Evolutionary conservation across 2,888 invertebrate genomes (phyloP), one percentile per base, ranked within the genome.

Genomic region (Phengaris alcon): DNA sequence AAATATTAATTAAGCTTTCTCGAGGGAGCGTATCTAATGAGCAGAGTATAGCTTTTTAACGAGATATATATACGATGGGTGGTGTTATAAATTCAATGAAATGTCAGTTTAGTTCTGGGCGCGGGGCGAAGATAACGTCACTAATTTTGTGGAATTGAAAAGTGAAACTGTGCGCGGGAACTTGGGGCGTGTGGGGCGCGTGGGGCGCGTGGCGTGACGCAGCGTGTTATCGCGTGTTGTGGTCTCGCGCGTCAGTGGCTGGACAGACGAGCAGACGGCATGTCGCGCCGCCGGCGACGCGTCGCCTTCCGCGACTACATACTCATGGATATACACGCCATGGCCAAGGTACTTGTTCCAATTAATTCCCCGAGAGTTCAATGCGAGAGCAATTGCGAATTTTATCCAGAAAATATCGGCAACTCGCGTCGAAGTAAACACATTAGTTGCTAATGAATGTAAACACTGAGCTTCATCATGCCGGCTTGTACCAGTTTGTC

Each of bases 241-340:
- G 59, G 74, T 75, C 70, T 54, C 72, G 76, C 48, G 77, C 81
- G 84, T 81, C 87, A 90, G 91, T 90, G 82, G 85, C 86, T 87
- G 88, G 82, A 81, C 85, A 82, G 82, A 78, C 85, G 88, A 81
- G 75, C 76, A 79, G 80, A 79, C 81, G 89, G 86, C 87, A 85
- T 90, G 91, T 92, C 91, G 85, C 90, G 91, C 75, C 90, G 90
- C 78, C 89, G 90, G 78, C 90, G 91, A 78, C 92, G 91, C 85
- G 92, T 92, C 85, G 90, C 88, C 75, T 92, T 91, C 77, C 89
- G 91, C 87, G 92, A 93, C 84, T 93, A 93, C 84, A 84, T 90
- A 81, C 91, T 90, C 57, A 89, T 93, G 90, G 93, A 93, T 83
- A 85, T 91, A 77, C 89, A 89, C 76, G 91, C 91, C 79, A 93